Conservation (phyloP, 2,797 vertebrate species). For the Platalea minor region DNA sequence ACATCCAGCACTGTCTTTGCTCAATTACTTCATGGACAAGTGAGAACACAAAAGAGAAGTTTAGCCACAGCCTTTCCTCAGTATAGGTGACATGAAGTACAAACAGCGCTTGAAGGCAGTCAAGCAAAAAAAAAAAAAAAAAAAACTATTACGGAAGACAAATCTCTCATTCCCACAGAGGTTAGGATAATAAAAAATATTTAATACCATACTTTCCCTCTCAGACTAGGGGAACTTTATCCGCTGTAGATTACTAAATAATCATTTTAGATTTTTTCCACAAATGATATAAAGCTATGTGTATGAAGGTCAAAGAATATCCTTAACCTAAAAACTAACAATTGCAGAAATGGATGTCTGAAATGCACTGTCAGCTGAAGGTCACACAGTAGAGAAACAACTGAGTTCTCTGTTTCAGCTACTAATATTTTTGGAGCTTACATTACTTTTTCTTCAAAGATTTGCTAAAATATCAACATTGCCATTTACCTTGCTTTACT, state of each 20-base stretch:
- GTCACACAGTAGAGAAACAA: background rate
- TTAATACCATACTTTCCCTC: background rate
- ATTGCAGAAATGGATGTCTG: background rate
- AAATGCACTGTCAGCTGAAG: background rate
- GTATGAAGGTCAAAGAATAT: background rate
- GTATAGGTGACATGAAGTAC: background rate
- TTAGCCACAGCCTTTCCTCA: background rate
- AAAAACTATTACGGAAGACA: background rate
- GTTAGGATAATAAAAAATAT: background rate
- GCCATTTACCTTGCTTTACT: background rate
- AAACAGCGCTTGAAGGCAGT: background rate
- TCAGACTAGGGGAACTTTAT: background rate
- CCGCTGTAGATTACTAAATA: background rate
- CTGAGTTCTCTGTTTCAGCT: background rate
- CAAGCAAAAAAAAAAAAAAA: background rate
- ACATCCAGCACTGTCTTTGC: background rate
- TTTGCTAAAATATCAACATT: background rate
- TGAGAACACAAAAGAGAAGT: background rate
- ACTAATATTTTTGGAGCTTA: background rate
- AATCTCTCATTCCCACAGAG: background rate
- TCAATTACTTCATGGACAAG: background rate
- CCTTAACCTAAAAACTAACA: background rate
- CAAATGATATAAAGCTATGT: rapidly evolving
- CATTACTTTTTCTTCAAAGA: background rate
- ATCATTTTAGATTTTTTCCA: background rate